Conservation (phyloP, 2,797 vertebrate genomes). For the Enteromius radiatus region DNA sequence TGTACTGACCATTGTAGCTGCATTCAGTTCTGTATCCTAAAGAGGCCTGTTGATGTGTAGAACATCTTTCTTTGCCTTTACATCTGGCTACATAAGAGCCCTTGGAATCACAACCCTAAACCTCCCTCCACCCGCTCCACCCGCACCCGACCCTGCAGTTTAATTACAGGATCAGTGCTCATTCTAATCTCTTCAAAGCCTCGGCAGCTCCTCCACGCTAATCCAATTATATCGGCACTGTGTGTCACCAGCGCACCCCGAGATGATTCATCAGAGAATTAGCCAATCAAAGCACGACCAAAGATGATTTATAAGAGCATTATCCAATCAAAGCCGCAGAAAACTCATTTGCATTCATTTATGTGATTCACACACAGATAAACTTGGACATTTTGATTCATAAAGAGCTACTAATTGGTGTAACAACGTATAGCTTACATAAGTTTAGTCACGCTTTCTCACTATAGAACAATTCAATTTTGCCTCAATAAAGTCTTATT, state of each 20-base stretch:
- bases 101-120: constrained; percentile 62
- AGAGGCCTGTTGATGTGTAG: constrained; percentile 64
- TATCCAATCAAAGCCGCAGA: constrained; percentile 61
- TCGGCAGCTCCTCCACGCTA: constrained; percentile 85
- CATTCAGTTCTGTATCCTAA: constrained; percentile 55
- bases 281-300: constrained; percentile 82
- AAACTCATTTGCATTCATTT: constrained; percentile 66
- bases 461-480: neutral
- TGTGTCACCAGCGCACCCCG: constrained; percentile 81
- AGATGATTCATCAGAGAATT: constrained; percentile 89
- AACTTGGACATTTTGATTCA: constrained; percentile 45
- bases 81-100: constrained; percentile 72
- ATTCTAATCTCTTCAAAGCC: constrained; percentile 97
- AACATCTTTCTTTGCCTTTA: constrained; percentile 70
- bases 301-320: constrained; percentile 64
- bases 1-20: constrained; percentile 56
- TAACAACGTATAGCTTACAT: neutral
- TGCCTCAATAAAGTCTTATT: neutral
- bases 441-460: neutral
- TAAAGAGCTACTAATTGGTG: constrained; percentile 29
- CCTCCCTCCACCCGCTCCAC: constrained; percentile 48
- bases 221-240: constrained; percentile 98
- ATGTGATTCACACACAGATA: constrained; percentile 59
- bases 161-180: constrained; percentile 97
- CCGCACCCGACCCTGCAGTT: constrained; percentile 80